Conservation (phyloP, 2,113 vertebrate genomes). For the Porphyrio hochstetteri region DNA sequence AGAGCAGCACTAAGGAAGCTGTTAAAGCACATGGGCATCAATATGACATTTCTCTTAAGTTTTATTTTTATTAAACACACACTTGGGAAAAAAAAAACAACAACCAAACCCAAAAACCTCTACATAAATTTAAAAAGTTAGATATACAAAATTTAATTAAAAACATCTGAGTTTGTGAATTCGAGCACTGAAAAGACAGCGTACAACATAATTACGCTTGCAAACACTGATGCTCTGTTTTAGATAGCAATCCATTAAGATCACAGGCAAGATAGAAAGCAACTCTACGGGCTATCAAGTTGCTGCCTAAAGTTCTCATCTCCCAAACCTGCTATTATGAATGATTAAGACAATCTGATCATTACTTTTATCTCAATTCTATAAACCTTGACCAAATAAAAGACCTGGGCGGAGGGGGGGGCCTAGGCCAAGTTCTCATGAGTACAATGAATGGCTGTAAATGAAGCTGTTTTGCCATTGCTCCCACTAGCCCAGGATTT, state of each 20-base stretch:
- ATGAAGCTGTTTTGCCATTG: background rate
- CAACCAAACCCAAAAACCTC: background rate
- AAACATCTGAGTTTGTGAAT: background rate
- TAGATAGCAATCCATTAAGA: slow-evolving; percentile 20
- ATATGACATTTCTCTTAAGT: background rate
- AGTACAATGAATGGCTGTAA: background rate
- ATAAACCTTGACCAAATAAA: background rate
- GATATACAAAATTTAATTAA: background rate
- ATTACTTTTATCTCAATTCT: background rate
- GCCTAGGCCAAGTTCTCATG: slow-evolving; percentile 5
- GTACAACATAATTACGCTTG: background rate
- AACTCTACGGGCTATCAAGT: slow-evolving; percentile 1
- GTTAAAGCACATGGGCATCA: background rate
- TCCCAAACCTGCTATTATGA: slow-evolving; percentile 23
- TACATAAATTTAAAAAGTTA: background rate
- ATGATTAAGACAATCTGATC: background rate
- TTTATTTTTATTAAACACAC: background rate
- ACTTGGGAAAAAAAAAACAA: background rate
- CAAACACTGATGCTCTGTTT: background rate
- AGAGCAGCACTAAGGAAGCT: background rate
- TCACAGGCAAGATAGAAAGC: background rate
- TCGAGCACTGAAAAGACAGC: background rate
- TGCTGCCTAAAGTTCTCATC: slow-evolving; percentile 18
- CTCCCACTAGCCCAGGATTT: background rate
- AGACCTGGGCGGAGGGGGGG: background rate